phyloP scores from a whole-genome alignment of 2,888 invertebrate genomes.

The Herminia tarsipennalis region DNA sequence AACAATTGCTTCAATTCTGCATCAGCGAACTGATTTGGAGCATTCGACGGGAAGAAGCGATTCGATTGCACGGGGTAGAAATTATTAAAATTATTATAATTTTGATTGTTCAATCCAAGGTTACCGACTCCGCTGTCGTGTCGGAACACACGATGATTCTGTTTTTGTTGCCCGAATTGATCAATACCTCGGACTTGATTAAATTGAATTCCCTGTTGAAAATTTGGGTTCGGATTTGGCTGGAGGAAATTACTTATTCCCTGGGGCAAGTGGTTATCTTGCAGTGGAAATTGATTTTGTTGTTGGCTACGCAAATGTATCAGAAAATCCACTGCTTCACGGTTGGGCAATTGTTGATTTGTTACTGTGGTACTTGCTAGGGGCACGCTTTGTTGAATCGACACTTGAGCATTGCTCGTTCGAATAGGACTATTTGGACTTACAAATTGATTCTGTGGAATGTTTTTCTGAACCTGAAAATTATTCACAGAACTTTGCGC shows the following conservation, averaged over 20 bases:
- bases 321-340: constrained; percentile 84
- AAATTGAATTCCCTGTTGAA: constrained; percentile 65
- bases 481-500: constrained; percentile 63
- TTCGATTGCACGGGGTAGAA: constrained; percentile 64
- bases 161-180: constrained; percentile 63
- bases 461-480: constrained; percentile 65
- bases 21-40: constrained; percentile 74
- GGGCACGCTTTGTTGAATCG: constrained; percentile 81
- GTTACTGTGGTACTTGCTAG: constrained; percentile 61
- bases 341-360: constrained; percentile 84
- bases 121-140: constrained; percentile 87
- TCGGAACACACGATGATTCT: constrained; percentile 80
- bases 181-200: constrained; percentile 65
- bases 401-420: constrained; percentile 67
- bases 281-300: constrained; percentile 75
- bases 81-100: constrained; percentile 69
- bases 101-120: constrained; percentile 84
- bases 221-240: constrained; percentile 58
- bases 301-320: constrained; percentile 76
- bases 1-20: constrained; percentile 88
- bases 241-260: constrained; percentile 73
- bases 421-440: constrained; percentile 58
- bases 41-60: constrained; percentile 61
- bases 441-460: constrained; percentile 58
- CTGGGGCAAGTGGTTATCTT: constrained; percentile 80